Conservation (phyloP, 2,113 vertebrate genomes). For the Cygnus buccinator region DNA sequence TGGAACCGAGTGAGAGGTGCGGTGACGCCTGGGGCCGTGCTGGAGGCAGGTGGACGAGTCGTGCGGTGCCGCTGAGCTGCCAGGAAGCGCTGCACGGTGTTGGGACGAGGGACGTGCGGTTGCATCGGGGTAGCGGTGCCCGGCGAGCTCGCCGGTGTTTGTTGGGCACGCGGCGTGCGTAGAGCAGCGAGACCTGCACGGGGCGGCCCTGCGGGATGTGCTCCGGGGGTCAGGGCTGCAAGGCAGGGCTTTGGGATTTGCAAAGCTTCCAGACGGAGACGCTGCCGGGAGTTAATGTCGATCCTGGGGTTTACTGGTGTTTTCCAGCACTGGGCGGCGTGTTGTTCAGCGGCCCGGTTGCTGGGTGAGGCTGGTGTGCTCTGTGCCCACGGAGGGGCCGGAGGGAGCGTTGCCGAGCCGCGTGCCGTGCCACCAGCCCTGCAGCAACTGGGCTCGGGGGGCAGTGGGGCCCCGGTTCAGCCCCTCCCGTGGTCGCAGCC, state of each 20-base stretch:
- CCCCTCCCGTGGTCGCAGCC: not conserved
- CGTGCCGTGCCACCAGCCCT: not conserved
- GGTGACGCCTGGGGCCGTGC: not conserved
- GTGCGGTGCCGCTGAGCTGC: no score
- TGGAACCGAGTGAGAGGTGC: no score
- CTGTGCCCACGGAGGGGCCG: not conserved
- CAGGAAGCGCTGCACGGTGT: not conserved
- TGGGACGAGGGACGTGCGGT: not conserved
- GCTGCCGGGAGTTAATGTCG: not conserved
- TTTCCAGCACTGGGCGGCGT: accelerated
- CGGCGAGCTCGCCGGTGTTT: not conserved
- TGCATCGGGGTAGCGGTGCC: not conserved
- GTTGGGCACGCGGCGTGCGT: not conserved
- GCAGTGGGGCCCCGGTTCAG: not conserved
- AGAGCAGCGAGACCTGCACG: not conserved
- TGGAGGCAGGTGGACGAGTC: not conserved
- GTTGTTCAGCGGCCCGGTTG: accelerated
- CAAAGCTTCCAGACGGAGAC: not conserved
- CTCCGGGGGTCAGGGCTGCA: not conserved
- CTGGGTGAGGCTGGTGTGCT: not conserved
- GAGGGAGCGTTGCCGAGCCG: not conserved
- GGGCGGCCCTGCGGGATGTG: accelerated
- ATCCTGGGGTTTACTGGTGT: not conserved
- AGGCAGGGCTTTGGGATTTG: not conserved
- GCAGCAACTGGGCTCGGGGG: not conserved